Evolutionary conservation across 2,797 vertebrate genomes (phyloP).

Genomic region (Remorina albescens): DNA sequence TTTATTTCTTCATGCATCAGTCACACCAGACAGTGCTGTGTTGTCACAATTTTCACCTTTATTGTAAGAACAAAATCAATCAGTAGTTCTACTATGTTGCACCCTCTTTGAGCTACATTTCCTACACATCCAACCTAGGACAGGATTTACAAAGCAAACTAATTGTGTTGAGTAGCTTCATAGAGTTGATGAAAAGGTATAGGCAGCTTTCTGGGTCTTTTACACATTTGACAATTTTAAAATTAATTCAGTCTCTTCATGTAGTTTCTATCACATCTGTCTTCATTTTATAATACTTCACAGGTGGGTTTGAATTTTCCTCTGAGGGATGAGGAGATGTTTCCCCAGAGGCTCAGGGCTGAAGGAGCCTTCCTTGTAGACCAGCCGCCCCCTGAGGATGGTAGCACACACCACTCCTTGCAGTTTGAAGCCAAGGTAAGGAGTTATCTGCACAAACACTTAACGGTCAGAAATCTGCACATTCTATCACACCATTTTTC

Average conservation of each 20-base stretch:
- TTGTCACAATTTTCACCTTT: neutral
- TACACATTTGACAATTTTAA: neutral
- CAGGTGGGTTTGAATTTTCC: constrained; percentile 40
- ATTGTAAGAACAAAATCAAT: neutral
- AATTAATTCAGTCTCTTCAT: neutral
- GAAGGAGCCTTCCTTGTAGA: constrained; percentile 85
- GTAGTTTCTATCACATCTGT: neutral
- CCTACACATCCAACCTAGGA: neutral
- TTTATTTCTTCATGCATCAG: neutral
- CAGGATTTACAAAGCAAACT: neutral
- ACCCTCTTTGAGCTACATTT: neutral
- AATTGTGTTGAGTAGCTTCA: neutral
- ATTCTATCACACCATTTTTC: neutral
- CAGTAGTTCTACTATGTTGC: neutral
- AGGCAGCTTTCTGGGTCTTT: too few species aligned
- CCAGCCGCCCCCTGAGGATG: constrained; percentile 83
- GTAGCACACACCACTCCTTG: constrained; percentile 82
- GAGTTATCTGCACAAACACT: constrained; percentile 81
- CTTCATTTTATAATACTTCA: constrained; percentile 35
- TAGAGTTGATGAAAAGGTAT: neutral
- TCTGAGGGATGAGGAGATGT: constrained; percentile 75
- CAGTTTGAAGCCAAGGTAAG: constrained; percentile 84
- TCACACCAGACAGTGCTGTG: neutral
- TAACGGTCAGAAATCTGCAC: neutral
- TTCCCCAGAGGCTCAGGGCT: constrained; percentile 82